A percentile compares a stretch with the other conserved stretches of the same genome.
Evolutionary conservation across 2,888 invertebrate genomes (phyloP).

Genomic region (Lypha dubia): DNA sequence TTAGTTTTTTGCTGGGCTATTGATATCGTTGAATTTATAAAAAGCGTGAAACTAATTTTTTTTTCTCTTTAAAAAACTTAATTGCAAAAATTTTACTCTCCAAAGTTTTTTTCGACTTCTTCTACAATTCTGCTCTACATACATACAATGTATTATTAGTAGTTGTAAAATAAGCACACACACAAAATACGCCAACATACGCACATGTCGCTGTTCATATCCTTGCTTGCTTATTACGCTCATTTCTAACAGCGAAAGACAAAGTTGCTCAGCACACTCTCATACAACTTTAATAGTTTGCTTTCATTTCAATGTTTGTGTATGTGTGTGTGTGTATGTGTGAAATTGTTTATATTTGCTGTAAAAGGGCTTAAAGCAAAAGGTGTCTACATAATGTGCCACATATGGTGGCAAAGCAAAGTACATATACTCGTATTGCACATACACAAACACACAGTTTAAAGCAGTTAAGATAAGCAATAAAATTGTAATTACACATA

Average conservation of each 20-base stretch:
- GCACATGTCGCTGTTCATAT: neutral
- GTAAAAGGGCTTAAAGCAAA: conserved; percentile 61
- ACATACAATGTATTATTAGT: conserved; percentile 35
- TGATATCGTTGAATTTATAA: conserved; percentile 43
- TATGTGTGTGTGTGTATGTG: conserved; percentile 2
- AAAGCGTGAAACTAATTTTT: conserved; percentile 22
- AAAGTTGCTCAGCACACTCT: conserved; percentile 67
- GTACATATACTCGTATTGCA: neutral
- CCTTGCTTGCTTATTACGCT: conserved; percentile 30
- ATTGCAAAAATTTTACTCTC: conserved; percentile 68
- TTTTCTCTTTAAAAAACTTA: conserved; percentile 50
- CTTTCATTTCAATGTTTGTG: neutral
- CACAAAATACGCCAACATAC: neutral
- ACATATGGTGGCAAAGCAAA: conserved; percentile 68
- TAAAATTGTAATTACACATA: conserved; percentile 71
- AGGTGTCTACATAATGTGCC: conserved; percentile 69
- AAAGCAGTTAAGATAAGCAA: conserved; percentile 71
- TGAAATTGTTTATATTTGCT: conserved; percentile 38
- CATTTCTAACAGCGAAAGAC: conserved; percentile 64
- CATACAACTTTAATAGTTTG: conserved; percentile 33
- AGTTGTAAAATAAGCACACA: neutral
- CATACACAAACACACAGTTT: conserved; percentile 5
- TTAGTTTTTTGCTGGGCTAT: neutral
- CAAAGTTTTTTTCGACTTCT: conserved; percentile 52
- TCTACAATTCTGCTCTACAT: conserved; percentile 50